Conservation (phyloP, 2,888 invertebrate genomes). For the Drosophila sordidapex region DNA sequence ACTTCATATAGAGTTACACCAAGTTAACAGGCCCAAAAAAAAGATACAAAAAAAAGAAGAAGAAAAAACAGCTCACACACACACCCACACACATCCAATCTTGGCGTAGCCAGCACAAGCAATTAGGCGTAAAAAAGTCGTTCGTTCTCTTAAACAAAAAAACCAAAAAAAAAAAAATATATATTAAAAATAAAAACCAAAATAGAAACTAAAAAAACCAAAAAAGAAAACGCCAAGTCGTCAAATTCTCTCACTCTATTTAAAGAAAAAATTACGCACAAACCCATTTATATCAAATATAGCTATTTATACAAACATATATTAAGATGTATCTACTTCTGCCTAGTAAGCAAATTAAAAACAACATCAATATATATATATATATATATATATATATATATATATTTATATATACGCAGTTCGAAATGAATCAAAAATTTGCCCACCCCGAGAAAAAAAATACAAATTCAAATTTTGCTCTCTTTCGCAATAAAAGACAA, state of each 20-base stretch:
- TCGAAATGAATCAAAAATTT: conserved; percentile 56
- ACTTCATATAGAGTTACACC: conserved; percentile 63
- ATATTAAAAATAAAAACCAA: conserved; percentile 12
- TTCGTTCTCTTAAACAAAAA: conserved; percentile 51
- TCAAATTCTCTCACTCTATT: conserved; percentile 45
- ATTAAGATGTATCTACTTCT: conserved; percentile 74
- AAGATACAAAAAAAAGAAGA: neutral
- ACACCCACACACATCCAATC: conserved; percentile 32
- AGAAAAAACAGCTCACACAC: conserved; percentile 6
- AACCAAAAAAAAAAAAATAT: conserved; percentile 11
- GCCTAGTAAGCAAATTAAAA: conserved; percentile 69
- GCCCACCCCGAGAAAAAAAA: conserved; percentile 56
- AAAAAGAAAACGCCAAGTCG: conserved; percentile 12
- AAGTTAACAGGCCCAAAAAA: conserved; percentile 22
- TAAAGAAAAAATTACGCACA: conserved; percentile 61
- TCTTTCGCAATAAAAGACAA: conserved; percentile 28
- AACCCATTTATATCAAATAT: conserved; percentile 74
- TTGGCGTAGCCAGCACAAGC: conserved; percentile 80
- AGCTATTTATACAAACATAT: conserved; percentile 53
- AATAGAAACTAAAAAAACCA: conserved; percentile 8
- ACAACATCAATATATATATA: conserved; percentile 18
- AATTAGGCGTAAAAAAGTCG: conserved; percentile 58
- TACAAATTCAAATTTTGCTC: conserved; percentile 31
- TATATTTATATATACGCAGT: conserved; percentile 48
- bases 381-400: conserved; percentile 16